Conservation (phyloP, 2,888 invertebrate genomes). For the Bedellia somnulentella region DNA sequence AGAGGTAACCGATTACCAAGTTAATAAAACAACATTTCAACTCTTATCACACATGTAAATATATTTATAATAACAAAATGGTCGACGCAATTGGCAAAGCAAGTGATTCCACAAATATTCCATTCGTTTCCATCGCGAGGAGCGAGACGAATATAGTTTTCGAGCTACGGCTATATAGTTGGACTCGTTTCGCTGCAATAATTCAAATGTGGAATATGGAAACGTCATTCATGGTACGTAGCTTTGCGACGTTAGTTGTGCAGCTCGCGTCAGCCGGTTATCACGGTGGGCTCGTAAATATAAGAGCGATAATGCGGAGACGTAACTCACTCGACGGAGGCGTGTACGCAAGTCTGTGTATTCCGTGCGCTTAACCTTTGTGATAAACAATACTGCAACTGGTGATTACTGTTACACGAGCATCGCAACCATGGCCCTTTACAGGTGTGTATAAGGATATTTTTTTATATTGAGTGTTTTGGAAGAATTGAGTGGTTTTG, state of each 20-base stretch:
- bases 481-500: too few species aligned
- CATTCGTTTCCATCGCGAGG: constrained; percentile 49
- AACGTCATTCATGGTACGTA: constrained; percentile 61
- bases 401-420: constrained; percentile 10
- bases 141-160: constrained; percentile 35
- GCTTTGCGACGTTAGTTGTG: constrained; percentile 54
- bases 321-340: too few species aligned
- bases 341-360: constrained; percentile 27
- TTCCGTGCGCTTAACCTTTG: background rate
- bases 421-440: constrained; percentile 34
- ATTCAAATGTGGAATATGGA: constrained; percentile 32
- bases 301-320: constrained; percentile 42
- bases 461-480: too few species aligned
- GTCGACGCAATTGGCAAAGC: constrained; percentile 53
- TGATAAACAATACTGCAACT: constrained; percentile 1
- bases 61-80: too few species aligned
- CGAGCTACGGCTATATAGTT: constrained; percentile 27
- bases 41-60: too few species aligned
- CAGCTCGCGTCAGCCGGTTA: constrained; percentile 45
- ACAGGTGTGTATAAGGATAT: constrained; percentile 42
- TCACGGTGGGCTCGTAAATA: constrained; percentile 38
- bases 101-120: constrained; percentile 56
- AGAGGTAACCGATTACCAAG: too few species aligned
- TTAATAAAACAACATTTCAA: too few species aligned
- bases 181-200: constrained; percentile 38